Evolutionary conservation across 2,797 vertebrate species (phyloP).

Genomic region (Chloroceryle amazona): DNA sequence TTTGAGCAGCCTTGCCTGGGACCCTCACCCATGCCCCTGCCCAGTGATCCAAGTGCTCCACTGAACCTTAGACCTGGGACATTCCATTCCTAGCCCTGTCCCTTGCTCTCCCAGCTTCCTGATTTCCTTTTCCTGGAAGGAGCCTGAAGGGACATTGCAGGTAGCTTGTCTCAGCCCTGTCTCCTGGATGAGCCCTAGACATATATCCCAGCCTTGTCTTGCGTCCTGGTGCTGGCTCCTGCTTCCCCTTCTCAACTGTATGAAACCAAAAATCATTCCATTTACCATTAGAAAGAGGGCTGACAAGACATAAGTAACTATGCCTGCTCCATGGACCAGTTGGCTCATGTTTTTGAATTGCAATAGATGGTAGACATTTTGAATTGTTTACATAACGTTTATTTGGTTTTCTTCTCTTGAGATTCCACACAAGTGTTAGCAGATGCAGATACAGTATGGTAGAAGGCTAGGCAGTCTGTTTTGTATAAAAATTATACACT

Average conservation of each 20-base stretch:
- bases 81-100: background rate
- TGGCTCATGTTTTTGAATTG: constrained; percentile 1
- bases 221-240: background rate
- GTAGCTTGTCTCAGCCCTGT: background rate
- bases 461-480: constrained; percentile 4
- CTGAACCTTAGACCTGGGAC: background rate
- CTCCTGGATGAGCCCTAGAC: background rate
- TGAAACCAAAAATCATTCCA: background rate
- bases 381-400: constrained; percentile 21
- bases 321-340: background rate
- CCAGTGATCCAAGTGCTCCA: background rate
- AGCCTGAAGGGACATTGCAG: background rate
- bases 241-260: background rate
- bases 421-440: background rate
- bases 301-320: background rate
- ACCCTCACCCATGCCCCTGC: background rate
- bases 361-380: background rate
- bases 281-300: background rate
- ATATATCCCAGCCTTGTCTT: background rate
- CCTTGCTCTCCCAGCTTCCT: background rate
- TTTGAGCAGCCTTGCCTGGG: background rate
- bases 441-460: constrained; percentile 27
- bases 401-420: constrained; percentile 25
- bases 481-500: background rate
- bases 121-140: background rate